phyloP scores from a whole-genome alignment of 2,888 invertebrate genomes.

The Heliconius ismenius region DNA sequence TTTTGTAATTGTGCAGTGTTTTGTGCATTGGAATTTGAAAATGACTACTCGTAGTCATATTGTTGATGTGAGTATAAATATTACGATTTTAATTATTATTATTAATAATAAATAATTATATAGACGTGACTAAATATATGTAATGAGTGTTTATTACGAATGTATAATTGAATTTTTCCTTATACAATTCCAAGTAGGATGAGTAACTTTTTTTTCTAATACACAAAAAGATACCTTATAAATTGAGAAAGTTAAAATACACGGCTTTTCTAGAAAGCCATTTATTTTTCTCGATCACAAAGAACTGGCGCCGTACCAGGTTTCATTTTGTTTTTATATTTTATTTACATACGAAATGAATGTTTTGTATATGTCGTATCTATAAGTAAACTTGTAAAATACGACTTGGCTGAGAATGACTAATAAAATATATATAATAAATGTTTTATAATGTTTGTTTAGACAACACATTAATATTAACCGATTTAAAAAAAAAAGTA shows the following conservation, averaged over 20 bases:
- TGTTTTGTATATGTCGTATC: constrained; percentile 2
- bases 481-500: neutral
- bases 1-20: constrained; percentile 44
- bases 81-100: constrained; percentile 27
- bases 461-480: neutral
- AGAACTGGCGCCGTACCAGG: constrained; percentile 52
- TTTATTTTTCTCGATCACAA: constrained; percentile 45
- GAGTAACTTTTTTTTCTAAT: constrained; percentile 9
- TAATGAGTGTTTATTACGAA: neutral
- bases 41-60: constrained; percentile 54
- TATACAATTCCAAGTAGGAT: constrained; percentile 6
- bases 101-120: constrained; percentile 12
- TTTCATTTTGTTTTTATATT: constrained; percentile 30
- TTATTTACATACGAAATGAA: neutral
- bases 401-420: neutral
- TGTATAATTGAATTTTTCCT: constrained; percentile 3
- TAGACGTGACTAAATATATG: neutral
- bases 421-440: neutral
- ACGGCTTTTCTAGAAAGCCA: constrained; percentile 40
- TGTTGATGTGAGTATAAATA: constrained; percentile 56
- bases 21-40: constrained; percentile 49
- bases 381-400: constrained; percentile 8
- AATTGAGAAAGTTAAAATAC: constrained; percentile 35
- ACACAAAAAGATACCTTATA: neutral
- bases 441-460: neutral